Evolutionary conservation across 1,140 invertebrate species (phyloP).

Genomic region (Rhyzopertha dominica): DNA sequence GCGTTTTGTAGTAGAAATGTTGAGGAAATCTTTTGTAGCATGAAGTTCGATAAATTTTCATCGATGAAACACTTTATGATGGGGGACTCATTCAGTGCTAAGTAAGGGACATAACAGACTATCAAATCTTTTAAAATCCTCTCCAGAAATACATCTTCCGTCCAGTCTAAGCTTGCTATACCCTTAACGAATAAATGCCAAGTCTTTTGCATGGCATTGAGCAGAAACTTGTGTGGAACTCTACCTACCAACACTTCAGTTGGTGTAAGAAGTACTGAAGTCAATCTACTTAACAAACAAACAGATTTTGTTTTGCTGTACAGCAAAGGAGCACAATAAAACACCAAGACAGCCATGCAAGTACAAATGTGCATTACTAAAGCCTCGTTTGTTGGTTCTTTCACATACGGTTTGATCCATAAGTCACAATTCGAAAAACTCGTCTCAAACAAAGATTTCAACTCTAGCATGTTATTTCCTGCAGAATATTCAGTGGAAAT

Average conservation of each 20-base stretch:
- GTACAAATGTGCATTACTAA: constrained; percentile 32
- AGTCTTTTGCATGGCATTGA: constrained; percentile 32
- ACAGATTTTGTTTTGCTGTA: constrained; percentile 32
- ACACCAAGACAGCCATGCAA: constrained; percentile 27
- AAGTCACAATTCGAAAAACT: constrained; percentile 33
- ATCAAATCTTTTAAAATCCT: constrained; percentile 35
- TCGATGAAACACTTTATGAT: constrained; percentile 27
- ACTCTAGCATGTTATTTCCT: constrained; percentile 19
- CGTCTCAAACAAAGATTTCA: constrained; percentile 22
- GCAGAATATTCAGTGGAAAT: constrained; percentile 11
- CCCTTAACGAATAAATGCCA: constrained; percentile 38
- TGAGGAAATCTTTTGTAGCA: constrained; percentile 35
- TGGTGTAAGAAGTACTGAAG: constrained; percentile 30
- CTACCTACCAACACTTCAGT: constrained; percentile 35
- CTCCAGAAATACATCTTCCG: constrained; percentile 37
- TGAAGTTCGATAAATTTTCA: constrained; percentile 17
- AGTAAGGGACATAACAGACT: constrained; percentile 35
- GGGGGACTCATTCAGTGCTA: constrained; percentile 30
- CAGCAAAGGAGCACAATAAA: constrained; percentile 29
- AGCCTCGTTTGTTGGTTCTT: constrained; percentile 25
- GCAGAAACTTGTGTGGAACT: constrained; percentile 21
- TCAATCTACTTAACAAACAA: constrained; percentile 31
- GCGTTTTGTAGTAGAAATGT: constrained; percentile 29
- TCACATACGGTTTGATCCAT: constrained; percentile 24
- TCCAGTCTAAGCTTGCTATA: constrained; percentile 25